These are phyloP conservation scores for Phanerotoma sp. DNA, from an alignment of 2,888 invertebrate genomes.

Conservation along the genomic window DNA sequence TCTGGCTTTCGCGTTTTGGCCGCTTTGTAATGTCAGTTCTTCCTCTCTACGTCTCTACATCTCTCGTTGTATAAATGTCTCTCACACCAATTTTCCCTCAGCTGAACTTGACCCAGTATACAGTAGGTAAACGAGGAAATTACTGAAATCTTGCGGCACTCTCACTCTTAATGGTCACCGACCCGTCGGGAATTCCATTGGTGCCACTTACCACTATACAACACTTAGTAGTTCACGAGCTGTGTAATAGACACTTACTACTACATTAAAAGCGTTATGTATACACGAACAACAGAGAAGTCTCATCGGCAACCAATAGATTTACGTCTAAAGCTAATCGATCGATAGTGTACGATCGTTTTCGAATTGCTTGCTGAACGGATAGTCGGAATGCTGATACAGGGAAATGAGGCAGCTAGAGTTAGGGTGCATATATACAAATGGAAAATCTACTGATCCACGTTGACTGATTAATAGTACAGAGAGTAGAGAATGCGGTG, in stretches of 20 bases:
- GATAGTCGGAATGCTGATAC: background rate
- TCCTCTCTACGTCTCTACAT: conserved; percentile 12
- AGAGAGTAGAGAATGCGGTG: conserved; percentile 19
- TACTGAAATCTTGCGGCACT: conserved; percentile 47
- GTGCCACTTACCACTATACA: background rate
- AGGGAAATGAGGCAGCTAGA: no score
- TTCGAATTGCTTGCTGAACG: conserved; percentile 5
- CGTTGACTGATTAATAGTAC: conserved; percentile 18
- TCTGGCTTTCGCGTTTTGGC: conserved; percentile 12
- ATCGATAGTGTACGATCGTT: conserved; percentile 3
- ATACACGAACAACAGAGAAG: background rate
- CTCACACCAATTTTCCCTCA: conserved; percentile 24
- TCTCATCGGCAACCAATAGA: conserved; percentile 7
- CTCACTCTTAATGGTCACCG: conserved; percentile 42
- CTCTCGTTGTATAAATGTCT: conserved; percentile 11
- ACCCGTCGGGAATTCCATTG: conserved; percentile 28
- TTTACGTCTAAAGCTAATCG: conserved; percentile 14
- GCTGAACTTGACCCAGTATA: conserved; percentile 52
- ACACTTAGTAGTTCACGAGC: background rate
- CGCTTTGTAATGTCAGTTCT: conserved; percentile 21
- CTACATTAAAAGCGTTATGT: background rate
- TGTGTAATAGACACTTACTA: conserved; percentile 1
- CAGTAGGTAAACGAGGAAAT: conserved; percentile 38
- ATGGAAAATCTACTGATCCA: conserved; percentile 13
- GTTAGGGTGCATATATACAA: conserved; percentile 6